Percentiles rank a stretch among this genome's conserved stretches.
These are phyloP conservation scores for Solenopsis fugax DNA, from an alignment of 1,140 invertebrate genomes.

Conservation along the genomic window DNA sequence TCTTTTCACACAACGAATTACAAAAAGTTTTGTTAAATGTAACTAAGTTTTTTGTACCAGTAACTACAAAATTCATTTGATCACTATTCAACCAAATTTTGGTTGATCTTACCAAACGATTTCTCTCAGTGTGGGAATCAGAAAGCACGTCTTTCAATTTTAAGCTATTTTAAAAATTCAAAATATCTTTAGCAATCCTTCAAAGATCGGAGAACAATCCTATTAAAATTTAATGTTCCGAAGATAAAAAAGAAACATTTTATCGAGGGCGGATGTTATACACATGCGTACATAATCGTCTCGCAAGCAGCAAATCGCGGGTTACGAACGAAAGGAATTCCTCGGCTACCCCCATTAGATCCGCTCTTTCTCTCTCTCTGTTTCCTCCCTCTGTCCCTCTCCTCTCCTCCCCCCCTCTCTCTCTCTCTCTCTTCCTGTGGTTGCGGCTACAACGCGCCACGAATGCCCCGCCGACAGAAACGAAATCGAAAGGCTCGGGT, in stretches of 20 bases:
- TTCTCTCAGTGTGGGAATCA: no score
- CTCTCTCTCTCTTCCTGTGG: slow-evolving; percentile 6
- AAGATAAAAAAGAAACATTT: not conserved
- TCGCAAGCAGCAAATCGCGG: slow-evolving; percentile 70
- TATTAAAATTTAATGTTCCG: slow-evolving; percentile 10
- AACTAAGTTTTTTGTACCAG: no score
- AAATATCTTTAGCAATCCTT: slow-evolving; percentile 7
- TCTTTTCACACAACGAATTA: no score
- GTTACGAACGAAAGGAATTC: slow-evolving; percentile 72
- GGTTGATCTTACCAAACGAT: no score
- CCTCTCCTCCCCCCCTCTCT: no score
- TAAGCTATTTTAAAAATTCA: not conserved
- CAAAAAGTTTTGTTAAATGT: no score
- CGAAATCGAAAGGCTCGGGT: slow-evolving; percentile 74
- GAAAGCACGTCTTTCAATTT: not conserved
- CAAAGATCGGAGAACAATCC: not conserved
- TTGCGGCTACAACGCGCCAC: slow-evolving; percentile 41
- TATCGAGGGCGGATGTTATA: slow-evolving; percentile 36
- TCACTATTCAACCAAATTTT: no score
- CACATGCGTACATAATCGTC: slow-evolving; percentile 62
- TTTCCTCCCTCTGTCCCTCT: not conserved
- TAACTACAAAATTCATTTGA: no score
- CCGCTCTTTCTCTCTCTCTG: slow-evolving; percentile 12
- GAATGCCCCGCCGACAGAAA: slow-evolving; percentile 63
- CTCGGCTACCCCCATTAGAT: slow-evolving; percentile 72